Evolutionary conservation across 2,113 vertebrate genomes (phyloP).

Genomic region (Dipodomys merriami): DNA sequence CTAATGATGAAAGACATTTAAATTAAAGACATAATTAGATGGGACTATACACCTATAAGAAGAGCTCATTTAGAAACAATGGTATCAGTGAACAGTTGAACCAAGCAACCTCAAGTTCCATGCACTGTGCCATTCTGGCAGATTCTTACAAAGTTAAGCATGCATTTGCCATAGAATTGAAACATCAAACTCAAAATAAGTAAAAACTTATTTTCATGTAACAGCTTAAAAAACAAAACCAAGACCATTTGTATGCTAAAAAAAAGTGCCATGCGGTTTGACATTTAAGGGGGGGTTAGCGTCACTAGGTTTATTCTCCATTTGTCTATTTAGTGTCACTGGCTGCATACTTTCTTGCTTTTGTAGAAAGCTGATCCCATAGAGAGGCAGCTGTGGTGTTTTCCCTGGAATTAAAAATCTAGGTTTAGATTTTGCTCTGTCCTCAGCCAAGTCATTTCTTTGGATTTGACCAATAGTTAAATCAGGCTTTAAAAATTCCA

Average conservation of each 20-base stretch:
- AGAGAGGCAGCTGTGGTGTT: background rate
- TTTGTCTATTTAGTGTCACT: background rate
- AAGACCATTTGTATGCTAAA: background rate
- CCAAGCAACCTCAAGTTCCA: too few species aligned
- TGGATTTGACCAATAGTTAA: slow-evolving; percentile 15
- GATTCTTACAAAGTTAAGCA: too few species aligned
- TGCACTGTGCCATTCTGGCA: too few species aligned
- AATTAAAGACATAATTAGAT: too few species aligned
- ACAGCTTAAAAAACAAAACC: background rate
- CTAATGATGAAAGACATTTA: too few species aligned
- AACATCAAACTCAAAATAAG: too few species aligned
- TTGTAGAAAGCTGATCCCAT: background rate
- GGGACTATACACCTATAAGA: too few species aligned
- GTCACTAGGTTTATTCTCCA: background rate
- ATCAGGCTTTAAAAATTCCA: background rate
- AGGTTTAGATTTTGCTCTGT: background rate
- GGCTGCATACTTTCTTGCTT: background rate
- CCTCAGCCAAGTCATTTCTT: slow-evolving; percentile 22
- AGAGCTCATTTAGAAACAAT: too few species aligned
- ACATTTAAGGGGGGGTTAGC: slow-evolving; percentile 13
- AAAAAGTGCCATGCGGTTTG: background rate
- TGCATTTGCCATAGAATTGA: too few species aligned
- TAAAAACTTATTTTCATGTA: too few species aligned
- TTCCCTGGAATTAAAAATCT: slow-evolving; percentile 32
- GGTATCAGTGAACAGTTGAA: too few species aligned